Conservation (phyloP, 1,140 invertebrate species). For the Cyclargus thomasi region DNA sequence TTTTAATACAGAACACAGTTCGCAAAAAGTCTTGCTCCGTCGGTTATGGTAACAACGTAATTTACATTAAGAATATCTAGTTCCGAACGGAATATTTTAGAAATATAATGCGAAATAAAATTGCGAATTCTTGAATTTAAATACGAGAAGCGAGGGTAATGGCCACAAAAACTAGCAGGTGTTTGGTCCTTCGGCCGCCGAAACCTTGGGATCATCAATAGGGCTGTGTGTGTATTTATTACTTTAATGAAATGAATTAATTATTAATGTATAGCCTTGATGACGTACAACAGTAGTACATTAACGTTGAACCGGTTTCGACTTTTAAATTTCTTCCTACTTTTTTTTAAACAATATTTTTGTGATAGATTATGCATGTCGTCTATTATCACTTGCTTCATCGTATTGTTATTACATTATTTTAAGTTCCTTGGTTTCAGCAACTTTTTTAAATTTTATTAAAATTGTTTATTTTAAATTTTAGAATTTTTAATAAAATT, state of each 20-base stretch:
- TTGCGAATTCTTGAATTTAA: not conserved
- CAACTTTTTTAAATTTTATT: not conserved
- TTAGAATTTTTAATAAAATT: not conserved
- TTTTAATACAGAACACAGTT: not conserved
- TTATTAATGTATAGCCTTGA: not conserved
- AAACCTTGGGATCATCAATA: not conserved
- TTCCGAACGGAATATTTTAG: not conserved
- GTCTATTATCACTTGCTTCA: not conserved
- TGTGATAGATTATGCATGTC: not conserved
- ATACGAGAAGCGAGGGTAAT: not conserved
- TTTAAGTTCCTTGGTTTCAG: not conserved
- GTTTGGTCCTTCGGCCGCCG: not conserved
- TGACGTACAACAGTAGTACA: not conserved
- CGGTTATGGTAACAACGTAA: slow-evolving; percentile 7
- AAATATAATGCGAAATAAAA: slow-evolving; percentile 7
- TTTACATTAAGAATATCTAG: slow-evolving; percentile 6
- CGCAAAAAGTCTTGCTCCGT: slow-evolving; percentile 2
- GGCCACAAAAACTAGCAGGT: slow-evolving; percentile 12
- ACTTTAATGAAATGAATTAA: not conserved
- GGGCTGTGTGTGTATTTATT: not conserved
- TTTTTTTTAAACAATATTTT: not conserved
- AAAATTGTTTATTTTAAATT: not conserved
- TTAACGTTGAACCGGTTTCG: not conserved
- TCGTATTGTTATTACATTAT: not conserved
- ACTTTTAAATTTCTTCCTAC: not conserved